A percentile compares a stretch with the other conserved stretches of the same genome.
These are phyloP conservation scores for Pardosa pseudoannulata DNA, from an alignment of 2,888 invertebrate genomes.

Conservation along the genomic window DNA sequence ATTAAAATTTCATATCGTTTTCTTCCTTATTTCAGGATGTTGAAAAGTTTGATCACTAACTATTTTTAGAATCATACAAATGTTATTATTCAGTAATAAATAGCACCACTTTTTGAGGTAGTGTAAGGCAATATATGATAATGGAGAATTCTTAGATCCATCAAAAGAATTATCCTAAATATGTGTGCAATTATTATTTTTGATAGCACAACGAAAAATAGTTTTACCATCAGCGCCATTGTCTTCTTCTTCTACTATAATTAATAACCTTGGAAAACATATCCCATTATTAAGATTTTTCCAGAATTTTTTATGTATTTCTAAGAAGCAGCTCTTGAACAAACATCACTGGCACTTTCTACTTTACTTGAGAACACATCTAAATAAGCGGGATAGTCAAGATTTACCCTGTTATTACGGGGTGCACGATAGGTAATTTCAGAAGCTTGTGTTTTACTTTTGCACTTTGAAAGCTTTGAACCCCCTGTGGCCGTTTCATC, in stretches of 20 bases:
- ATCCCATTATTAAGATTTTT: background rate
- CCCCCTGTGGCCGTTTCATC: too few species aligned
- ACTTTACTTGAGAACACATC: background rate
- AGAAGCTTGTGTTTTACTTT: background rate
- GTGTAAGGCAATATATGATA: too few species aligned
- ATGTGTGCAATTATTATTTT: too few species aligned
- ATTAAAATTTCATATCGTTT: too few species aligned
- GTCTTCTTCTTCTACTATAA: background rate
- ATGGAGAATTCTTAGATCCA: too few species aligned
- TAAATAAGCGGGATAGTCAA: background rate
- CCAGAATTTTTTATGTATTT: background rate
- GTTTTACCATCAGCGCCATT: background rate
- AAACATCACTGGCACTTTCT: constrained; percentile 9
- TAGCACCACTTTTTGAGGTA: too few species aligned
- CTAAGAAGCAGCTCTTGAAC: background rate
- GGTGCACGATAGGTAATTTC: constrained; percentile 1
- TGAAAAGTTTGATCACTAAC: too few species aligned
- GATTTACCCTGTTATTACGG: background rate
- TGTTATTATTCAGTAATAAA: too few species aligned
- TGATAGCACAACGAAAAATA: background rate
- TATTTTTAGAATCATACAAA: too few species aligned
- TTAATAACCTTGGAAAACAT: background rate
- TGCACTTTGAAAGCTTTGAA: background rate
- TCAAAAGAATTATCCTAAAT: too few species aligned
- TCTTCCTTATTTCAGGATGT: too few species aligned